Evolutionary conservation across 37 sponge, comb jelly and placozoan genomes (phyloP), one percentile per base, ranked within the genome.

Genomic region (Spongia lamella): DNA sequence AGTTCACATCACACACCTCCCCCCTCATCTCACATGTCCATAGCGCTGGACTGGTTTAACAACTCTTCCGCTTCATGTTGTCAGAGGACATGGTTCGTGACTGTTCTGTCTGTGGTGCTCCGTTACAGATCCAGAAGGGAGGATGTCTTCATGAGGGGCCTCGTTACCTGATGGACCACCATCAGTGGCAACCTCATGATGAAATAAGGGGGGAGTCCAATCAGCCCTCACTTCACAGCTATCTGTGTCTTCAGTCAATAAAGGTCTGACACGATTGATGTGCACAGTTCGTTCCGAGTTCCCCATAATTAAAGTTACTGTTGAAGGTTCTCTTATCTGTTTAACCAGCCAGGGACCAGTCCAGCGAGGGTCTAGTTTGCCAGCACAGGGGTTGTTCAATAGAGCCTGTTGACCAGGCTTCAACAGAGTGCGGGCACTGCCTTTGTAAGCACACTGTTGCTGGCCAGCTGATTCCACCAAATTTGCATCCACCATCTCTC

Each of bases 181-280:
- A 19, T 17, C 53, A 52, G 53, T 17, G 15, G 53, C 17, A 3
- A 34, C 64, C 4, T 63, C 32, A 7, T 63, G 32, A 30, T 63
- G 7, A 24, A 63, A 63, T 63, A 63, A 30, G 32, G 64, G 64
- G 7, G 64, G 64, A 25, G 32, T 31, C 64, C 64, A 63, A 25
- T 63, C 32, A 14, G 64, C 26, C 2, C 3, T 5, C 33, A 5
- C 32, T 2, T 63, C 64, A 11, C 9, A 9, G 24, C 24, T 16
- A 21, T 11, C 24, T 1, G 19, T 7, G 20, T 14, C 64, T 4
- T 63, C 64, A 9, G 32, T 63, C 32, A 63, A 35, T 5, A 63
- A 7, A 35, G 64, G 64, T 31, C 64, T 31, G 3, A 63, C 64
- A 9, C 64, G 64, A 63, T 63, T 63, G 3, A 7, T 7, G 32